Base-by-base conservation (phyloP, 1,140 invertebrate genomes). In the Pygmarrhopalites habei region DNA sequence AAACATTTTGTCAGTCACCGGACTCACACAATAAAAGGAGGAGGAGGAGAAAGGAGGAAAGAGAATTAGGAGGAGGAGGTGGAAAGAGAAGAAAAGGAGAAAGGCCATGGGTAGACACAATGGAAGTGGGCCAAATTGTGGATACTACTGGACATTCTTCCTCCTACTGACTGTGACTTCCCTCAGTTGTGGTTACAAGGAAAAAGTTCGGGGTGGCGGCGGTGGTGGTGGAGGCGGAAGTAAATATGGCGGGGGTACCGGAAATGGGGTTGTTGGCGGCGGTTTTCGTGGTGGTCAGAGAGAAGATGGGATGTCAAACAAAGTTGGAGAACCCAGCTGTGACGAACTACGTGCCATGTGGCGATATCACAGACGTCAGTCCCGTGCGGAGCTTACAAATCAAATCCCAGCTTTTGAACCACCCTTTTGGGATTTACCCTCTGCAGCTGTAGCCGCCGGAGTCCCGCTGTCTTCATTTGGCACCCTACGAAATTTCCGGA, bases 321-420 rank as follows among this genome's bases (percentile, higher is more conserved):
- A 66, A 7, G 23, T 41, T 46, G 72, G 67, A 3, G 90, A 93
- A 72, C 90, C 90, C 0, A 85, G 82, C 28, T 93, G 90, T 74
- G 88, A 91, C 59, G 86, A 92, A 75, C 79, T 93, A 30, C 83
- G 89, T 53, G 87, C 86, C 3, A 92, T 93, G 89, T 93, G 90
- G 90, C 84, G 89, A 73, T 89, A 90, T 77, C 91, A 88, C 21
- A 90, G 89, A 74, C 77, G 90, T 58, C 89, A 92, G 77, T 88
- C 87, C n/a, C 10, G 89, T 5, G 85, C 88, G 1, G 88, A 90
- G 76, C 83, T 86, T 41, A 90, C 88, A 64, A 90, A 92, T 76
- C 86, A 90, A 76, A 83, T 90, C 66, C 86, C 86, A 30, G 84
- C 85, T 43, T 88, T 67, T 32, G 62, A 58, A 26, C 61, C 60